A percentile compares a stretch with the other conserved stretches of the same genome.
Conservation (phyloP, 2,797 vertebrate genomes). For the Pelodytes ibericus region DNA sequence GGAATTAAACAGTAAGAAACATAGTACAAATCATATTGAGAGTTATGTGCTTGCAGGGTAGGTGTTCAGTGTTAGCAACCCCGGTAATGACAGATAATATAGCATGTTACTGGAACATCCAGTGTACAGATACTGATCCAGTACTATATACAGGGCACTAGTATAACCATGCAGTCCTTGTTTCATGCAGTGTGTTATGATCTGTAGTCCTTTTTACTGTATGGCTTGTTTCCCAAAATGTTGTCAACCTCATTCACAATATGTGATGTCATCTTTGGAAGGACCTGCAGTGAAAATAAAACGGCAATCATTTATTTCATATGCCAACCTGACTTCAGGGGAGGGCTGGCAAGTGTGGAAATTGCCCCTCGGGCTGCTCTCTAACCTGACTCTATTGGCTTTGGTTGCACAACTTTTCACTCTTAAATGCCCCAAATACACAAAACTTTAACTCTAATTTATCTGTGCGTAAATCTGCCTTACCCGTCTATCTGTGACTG, state of each 20-base stretch:
- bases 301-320: too few relatives aligned
- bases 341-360: too few relatives aligned
- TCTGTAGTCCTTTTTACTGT: constrained; percentile 96
- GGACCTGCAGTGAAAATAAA: constrained; percentile 76
- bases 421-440: too few relatives aligned
- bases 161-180: constrained; percentile 76
- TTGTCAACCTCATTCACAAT: constrained; percentile 94
- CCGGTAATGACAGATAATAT: constrained; percentile 69
- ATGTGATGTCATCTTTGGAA: constrained; percentile 97
- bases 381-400: too few relatives aligned
- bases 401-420: too few relatives aligned
- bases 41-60: constrained; percentile 67
- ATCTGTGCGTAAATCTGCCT: background rate
- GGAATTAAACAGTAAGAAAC: constrained; percentile 63
- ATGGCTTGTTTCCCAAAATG: constrained; percentile 93
- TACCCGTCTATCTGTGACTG: too few relatives aligned
- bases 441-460: too few relatives aligned
- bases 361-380: too few relatives aligned
- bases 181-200: constrained; percentile 79
- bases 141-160: constrained; percentile 62
- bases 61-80: constrained; percentile 68
- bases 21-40: constrained; percentile 63
- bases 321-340: too few relatives aligned
- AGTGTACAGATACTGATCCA: constrained; percentile 61
- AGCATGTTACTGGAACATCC: constrained; percentile 71